phyloP scores from a whole-genome alignment of 2,888 invertebrate species.

The Agonum fuliginosum region DNA sequence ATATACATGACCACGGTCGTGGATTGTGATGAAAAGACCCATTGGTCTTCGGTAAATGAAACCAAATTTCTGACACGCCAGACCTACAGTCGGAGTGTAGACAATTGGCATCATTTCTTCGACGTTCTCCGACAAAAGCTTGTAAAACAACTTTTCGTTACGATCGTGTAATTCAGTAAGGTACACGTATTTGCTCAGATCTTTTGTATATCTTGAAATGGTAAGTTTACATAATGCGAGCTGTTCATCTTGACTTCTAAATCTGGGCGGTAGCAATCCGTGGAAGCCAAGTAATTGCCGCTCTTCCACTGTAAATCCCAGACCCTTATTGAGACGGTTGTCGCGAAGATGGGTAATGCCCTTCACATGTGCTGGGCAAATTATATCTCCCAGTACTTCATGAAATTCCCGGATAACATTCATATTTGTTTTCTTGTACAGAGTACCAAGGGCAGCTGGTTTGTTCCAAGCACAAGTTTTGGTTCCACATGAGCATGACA shows the following conservation, averaged over 20 bases:
- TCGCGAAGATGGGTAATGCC: conserved; percentile 92
- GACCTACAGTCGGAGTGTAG: conserved; percentile 97
- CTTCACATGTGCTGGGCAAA: conserved; percentile 87
- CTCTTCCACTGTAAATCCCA: conserved; percentile 96
- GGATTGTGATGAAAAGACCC: conserved; percentile 96
- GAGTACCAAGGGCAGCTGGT: conserved; percentile 46
- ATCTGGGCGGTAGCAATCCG: conserved; percentile 95
- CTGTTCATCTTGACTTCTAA: conserved; percentile 95
- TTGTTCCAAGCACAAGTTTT: conserved; percentile 49
- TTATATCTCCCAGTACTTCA: conserved; percentile 85
- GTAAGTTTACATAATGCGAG: conserved; percentile 93
- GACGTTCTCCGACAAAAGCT: conserved; percentile 92
- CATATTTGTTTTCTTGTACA: conserved; percentile 44
- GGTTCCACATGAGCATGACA: conserved; percentile 65
- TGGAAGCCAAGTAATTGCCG: conserved; percentile 97
- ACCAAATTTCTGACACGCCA: conserved; percentile 98
- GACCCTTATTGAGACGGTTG: conserved; percentile 94
- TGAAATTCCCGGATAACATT: conserved; percentile 76
- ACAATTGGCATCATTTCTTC: conserved; percentile 97
- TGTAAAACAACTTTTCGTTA: conserved; percentile 97
- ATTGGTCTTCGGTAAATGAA: conserved; percentile 95
- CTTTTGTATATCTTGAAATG: conserved; percentile 91
- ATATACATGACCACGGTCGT: conserved; percentile 94
- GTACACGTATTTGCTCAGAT: conserved; percentile 97
- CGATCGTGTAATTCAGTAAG: conserved; percentile 95